Base-by-base conservation (phyloP, 2,113 vertebrate genomes). In the Strix aluco region DNA sequence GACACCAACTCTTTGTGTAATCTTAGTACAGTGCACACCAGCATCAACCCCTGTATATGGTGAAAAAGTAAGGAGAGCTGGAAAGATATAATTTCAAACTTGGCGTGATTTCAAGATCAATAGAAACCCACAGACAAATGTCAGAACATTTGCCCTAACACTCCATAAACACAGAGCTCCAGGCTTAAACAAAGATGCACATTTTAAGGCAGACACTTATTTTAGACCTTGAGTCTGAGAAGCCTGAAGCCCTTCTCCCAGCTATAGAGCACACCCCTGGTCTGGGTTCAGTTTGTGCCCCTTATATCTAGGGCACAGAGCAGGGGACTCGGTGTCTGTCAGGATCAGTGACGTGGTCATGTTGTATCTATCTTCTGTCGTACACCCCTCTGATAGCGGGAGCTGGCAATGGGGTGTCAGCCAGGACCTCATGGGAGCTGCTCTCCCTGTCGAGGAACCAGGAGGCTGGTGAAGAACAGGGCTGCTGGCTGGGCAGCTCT, bases 91-190 rank as follows among this genome's bases (percentile, higher is more conserved):
- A 46, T 55, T 84, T 75, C 72, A 69, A 83, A 58, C 52, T n/a
- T 89, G 89, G 86, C 22, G 0, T 20, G 51, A 62, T 59, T 61
- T 91, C 95, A 75, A 69, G 67, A 96, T 34, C 75, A 78, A 66
- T 4, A 92, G 69, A 86, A 96, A 81, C 57, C 59, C 86, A 36
- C 77, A 96, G 78, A 94, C 27, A n/a, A 82, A 42, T 52, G 73
- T 79, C 90, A 62, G 92, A 95, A 84, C 92, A 73, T 84, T 75
- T 81, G 91, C 92, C 94, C 91, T 75, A 79, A 29, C 91, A 30
- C 70, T 79, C n/a, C 62, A 25, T 13, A 87, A 95, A 91, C 86
- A 66, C 57, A n/a, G 77, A 94, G 81, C 84, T 95, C 44, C 57
- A 17, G 14, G 57, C 36, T 92, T 69, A 59, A 93, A 94, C 88